Evolutionary conservation across 2,797 vertebrate genomes (phyloP), one percentile per base, ranked within the genome.

Genomic region (Rhynchonycteris naso): DNA sequence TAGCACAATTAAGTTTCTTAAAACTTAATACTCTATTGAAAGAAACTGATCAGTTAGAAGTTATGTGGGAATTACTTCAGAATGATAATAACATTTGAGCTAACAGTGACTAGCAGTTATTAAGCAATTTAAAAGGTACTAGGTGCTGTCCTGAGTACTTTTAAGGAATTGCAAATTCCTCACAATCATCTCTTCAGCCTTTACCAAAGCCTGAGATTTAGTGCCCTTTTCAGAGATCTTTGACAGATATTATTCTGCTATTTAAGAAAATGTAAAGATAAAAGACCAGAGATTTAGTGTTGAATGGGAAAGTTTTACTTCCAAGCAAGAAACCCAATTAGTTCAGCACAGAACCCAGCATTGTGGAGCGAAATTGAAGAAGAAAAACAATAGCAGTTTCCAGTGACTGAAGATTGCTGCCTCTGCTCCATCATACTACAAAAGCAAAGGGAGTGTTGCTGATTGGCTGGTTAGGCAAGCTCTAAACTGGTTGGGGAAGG

Each of bases 251-350:
- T 65, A 24, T 54, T 74, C n/a, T 86, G 14, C 28, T 28, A 1
- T 52, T 91, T 9, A 72, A 82, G n/a, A 38, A 90, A 92, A 90
- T 59, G 7, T 74, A 59, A 87, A 95, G 35, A 79, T 38, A 78
- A 59, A 33, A 90, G 43, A 69, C 10, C 6, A 74, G 26, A 43
- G 7, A 63, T 26, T 54, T 47, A 87, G 52, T 30, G 14, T 16
- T 85, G 35, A 74, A 16, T 93, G 50, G 14, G 16, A 74, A 63
- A 83, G 8, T 66, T 90, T 59, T 61, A 26, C 15, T 71, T 16
- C n/a, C 47, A 59, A 85, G 16, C 18, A 90, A 16, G 22, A 10
- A 85, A 18, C 24, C 33, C 47, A n/a, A 50, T 28, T 78, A 71
- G 56, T 76, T 76, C 5, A 63, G 18, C 43, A 35, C 10, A 76